Percentiles rank a stretch among this genome's conserved stretches.
These are phyloP conservation scores for Apodemus agrarius DNA, from an alignment of 2,797 vertebrate species.

Conservation along the genomic window DNA sequence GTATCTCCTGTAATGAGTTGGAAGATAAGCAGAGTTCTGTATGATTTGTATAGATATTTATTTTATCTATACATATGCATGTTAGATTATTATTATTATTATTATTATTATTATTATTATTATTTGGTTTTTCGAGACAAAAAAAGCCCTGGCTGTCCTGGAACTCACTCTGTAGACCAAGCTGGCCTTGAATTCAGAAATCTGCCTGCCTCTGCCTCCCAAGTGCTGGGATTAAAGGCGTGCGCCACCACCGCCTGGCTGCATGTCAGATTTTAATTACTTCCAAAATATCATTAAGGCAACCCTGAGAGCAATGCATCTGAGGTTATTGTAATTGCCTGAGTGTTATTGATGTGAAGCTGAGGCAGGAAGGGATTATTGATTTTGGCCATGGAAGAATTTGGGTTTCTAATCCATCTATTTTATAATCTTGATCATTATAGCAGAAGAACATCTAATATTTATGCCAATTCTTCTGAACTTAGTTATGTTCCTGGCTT, in stretches of 20 bases:
- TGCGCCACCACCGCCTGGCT: too few relatives aligned
- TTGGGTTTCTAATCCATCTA: background rate
- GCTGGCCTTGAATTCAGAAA: too few relatives aligned
- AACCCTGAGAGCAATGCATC: background rate
- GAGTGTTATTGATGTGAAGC: background rate
- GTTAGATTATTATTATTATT: too few relatives aligned
- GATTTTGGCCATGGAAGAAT: background rate
- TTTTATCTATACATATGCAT: background rate
- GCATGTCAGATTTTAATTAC: background rate
- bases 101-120: too few relatives aligned
- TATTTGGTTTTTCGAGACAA: too few relatives aligned
- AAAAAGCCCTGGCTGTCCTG: too few relatives aligned
- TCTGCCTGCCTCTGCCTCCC: too few relatives aligned
- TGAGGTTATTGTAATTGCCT: background rate
- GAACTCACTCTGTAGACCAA: too few relatives aligned
- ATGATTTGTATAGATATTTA: background rate
- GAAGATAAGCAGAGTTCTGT: background rate
- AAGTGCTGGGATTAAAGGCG: too few relatives aligned
- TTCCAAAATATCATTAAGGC: conserved; percentile 23
- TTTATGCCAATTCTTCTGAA: background rate
- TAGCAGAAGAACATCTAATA: background rate
- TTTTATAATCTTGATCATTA: background rate
- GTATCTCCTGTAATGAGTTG: background rate
- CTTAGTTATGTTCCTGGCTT: background rate
- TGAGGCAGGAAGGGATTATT: background rate